phyloP scores from a whole-genome alignment of 1,140 invertebrate species.

The Bombus sibiricus region DNA sequence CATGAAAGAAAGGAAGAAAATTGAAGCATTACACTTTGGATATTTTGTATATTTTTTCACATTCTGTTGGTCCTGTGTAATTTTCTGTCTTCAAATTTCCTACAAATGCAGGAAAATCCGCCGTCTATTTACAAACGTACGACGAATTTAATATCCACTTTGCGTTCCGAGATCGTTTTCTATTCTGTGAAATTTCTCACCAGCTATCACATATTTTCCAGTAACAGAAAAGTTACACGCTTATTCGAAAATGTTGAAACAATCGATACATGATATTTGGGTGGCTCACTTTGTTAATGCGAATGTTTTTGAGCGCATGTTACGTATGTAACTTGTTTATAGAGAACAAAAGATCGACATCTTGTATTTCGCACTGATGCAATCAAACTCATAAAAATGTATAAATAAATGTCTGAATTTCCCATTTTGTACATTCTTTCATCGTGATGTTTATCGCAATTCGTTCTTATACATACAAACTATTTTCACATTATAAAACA shows the following conservation, averaged over 20 bases:
- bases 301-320: background rate
- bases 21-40: no score
- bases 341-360: background rate
- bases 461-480: background rate
- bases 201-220: background rate
- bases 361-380: slow-evolving; percentile 14
- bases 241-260: slow-evolving; percentile 8
- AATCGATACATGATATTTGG: background rate
- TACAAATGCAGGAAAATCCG: no score
- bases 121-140: background rate
- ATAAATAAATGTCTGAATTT: slow-evolving; percentile 20
- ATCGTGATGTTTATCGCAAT: background rate
- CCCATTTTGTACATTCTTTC: background rate
- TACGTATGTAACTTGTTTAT: slow-evolving; percentile 2
- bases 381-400: background rate
- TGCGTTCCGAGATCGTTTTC: slow-evolving; percentile 5
- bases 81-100: no score
- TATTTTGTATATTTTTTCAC: no score
- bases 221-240: background rate
- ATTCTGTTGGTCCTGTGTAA: no score
- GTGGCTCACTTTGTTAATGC: background rate
- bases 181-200: background rate
- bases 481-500: no score
- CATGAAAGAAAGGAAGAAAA: no score
- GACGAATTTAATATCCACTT: slow-evolving; percentile 12